These are phyloP conservation scores for Helarctos malayanus DNA, from an alignment of 2,797 vertebrate species.

Conservation along the genomic window DNA sequence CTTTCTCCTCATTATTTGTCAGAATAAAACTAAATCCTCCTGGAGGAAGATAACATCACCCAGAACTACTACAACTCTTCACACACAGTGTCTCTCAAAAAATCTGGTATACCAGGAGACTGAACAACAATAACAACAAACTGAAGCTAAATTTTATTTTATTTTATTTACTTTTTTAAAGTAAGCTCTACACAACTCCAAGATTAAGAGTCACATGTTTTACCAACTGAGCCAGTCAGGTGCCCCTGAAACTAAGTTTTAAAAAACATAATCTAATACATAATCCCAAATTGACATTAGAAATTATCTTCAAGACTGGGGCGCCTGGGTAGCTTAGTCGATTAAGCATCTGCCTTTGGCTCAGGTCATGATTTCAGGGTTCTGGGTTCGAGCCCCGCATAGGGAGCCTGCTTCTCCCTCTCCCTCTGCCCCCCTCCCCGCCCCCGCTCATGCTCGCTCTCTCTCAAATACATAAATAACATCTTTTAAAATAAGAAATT, in stretches of 20 bases:
- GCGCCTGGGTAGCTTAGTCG: not conserved
- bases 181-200: not conserved
- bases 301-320: not conserved
- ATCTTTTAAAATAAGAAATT: not conserved
- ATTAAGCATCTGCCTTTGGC: not conserved
- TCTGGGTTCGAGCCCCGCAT: accelerated
- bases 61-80: not conserved
- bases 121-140: not conserved
- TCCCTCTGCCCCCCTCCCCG: not conserved
- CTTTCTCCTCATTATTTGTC: not conserved
- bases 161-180: not conserved
- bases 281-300: not conserved
- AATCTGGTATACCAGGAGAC: not conserved
- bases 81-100: not conserved
- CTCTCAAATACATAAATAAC: not conserved
- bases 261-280: not conserved
- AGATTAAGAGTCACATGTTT: not conserved
- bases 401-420: not conserved
- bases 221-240: not conserved
- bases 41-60: not conserved
- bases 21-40: not conserved
- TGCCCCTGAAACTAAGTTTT: not conserved
- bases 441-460: not conserved
- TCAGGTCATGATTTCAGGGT: not conserved
- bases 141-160: not conserved